Evolutionary conservation across 1,140 invertebrate species (phyloP).

Genomic region (Atta colombica): DNA sequence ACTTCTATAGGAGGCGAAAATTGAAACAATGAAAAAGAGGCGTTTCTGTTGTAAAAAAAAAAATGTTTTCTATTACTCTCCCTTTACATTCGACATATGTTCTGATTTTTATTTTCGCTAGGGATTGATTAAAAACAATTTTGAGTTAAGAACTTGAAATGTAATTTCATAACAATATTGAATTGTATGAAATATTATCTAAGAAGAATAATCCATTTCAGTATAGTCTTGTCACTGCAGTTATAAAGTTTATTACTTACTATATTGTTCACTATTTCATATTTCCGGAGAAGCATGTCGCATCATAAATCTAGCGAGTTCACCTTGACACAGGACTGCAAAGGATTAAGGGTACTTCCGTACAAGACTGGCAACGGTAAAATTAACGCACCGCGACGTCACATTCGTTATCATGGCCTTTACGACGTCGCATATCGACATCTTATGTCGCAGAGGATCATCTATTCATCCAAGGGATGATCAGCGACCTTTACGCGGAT

Average conservation of each 20-base stretch:
- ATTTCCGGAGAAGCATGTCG: not conserved
- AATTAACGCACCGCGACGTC: conserved; percentile 44
- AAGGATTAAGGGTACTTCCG: conserved; percentile 1
- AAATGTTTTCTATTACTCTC: too few relatives aligned
- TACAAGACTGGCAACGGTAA: conserved; percentile 25
- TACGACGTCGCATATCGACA: conserved; percentile 41
- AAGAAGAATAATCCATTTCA: not conserved
- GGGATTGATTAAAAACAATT: conserved; percentile 3
- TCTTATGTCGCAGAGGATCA: conserved; percentile 1
- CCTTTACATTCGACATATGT: too few relatives aligned
- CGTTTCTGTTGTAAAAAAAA: too few relatives aligned
- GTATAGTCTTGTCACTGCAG: not conserved
- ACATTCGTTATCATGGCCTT: conserved; percentile 25
- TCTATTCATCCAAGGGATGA: conserved; percentile 27
- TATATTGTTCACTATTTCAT: not conserved
- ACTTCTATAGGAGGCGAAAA: too few relatives aligned
- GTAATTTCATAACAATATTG: not conserved
- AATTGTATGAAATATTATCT: not conserved
- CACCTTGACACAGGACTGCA: not conserved
- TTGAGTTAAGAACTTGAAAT: not conserved
- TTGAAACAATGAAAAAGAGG: too few relatives aligned
- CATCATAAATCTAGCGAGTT: conserved; percentile 26
- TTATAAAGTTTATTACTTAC: not conserved
- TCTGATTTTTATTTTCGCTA: too few relatives aligned
- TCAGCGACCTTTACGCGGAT: conserved; percentile 44